These are phyloP conservation scores for Diplolepis rosae DNA, from an alignment of 2,888 invertebrate species.

Conservation along the genomic window DNA sequence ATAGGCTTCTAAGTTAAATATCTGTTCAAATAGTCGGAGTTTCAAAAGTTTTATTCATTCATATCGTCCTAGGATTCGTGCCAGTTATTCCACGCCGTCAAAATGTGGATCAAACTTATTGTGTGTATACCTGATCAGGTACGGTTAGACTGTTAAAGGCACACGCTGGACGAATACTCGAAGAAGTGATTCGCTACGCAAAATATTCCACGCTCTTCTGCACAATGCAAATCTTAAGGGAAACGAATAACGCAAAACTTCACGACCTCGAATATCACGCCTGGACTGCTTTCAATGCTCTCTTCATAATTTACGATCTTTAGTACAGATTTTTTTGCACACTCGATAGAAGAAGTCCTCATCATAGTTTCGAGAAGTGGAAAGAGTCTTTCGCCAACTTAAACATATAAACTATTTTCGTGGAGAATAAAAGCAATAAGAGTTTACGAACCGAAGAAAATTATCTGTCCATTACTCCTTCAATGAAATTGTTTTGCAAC, in stretches of 20 bases:
- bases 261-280: constrained; percentile 61
- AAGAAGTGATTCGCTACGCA: constrained; percentile 55
- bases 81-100: constrained; percentile 24
- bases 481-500: neutral
- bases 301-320: constrained; percentile 52
- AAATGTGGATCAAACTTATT: constrained; percentile 34
- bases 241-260: constrained; percentile 46
- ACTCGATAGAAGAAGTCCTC: constrained; percentile 14
- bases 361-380: neutral
- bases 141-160: constrained; percentile 23
- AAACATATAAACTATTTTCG: neutral
- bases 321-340: constrained; percentile 25
- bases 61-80: neutral
- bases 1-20: neutral
- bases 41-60: constrained; percentile 24
- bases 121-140: constrained; percentile 26
- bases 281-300: constrained; percentile 55
- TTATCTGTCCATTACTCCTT: neutral
- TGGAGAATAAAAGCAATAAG: neutral
- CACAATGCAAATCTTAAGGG: constrained; percentile 58
- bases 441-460: neutral
- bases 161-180: constrained; percentile 35
- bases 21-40: neutral
- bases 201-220: constrained; percentile 58
- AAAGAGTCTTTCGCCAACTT: neutral